These are phyloP conservation scores for Pissodes strobi DNA, from an alignment of 1,140 invertebrate species.

Conservation along the genomic window DNA sequence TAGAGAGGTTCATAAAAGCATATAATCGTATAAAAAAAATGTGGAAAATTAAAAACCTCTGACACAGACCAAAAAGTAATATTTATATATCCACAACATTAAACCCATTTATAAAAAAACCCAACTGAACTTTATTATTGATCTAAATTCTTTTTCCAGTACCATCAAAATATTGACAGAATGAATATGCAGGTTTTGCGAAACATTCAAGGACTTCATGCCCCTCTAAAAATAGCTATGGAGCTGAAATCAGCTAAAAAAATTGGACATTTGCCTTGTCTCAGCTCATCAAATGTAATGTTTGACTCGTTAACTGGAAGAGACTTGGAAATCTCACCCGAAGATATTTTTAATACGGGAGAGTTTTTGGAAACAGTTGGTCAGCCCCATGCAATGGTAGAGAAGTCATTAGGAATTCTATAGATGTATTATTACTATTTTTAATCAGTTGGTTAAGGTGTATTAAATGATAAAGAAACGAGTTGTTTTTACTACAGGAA, in stretches of 20 bases:
- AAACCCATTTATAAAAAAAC: too few species aligned
- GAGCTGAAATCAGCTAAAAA: constrained; percentile 77
- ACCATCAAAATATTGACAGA: constrained; percentile 63
- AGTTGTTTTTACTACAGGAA: too few species aligned
- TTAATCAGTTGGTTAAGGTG: too few species aligned
- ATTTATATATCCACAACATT: too few species aligned
- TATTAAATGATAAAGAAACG: too few species aligned
- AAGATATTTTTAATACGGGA: constrained; percentile 77
- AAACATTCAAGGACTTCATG: constrained; percentile 85
- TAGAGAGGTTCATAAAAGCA: too few species aligned
- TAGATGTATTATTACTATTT: too few species aligned
- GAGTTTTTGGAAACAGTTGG: constrained; percentile 75
- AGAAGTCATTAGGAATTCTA: constrained; percentile 73
- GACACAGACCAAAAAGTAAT: too few species aligned
- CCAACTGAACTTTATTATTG: too few species aligned
- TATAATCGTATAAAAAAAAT: too few species aligned
- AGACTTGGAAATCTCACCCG: constrained; percentile 79
- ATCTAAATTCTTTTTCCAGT: too few species aligned
- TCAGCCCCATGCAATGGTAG: constrained; percentile 79
- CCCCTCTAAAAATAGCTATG: constrained; percentile 82
- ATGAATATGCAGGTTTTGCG: constrained; percentile 78
- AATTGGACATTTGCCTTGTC: constrained; percentile 77
- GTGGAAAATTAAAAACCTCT: too few species aligned
- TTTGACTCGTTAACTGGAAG: constrained; percentile 71
- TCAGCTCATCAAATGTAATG: constrained; percentile 73